Base-by-base conservation (phyloP, 1,140 invertebrate species). In the Drosophila asahinai region DNA sequence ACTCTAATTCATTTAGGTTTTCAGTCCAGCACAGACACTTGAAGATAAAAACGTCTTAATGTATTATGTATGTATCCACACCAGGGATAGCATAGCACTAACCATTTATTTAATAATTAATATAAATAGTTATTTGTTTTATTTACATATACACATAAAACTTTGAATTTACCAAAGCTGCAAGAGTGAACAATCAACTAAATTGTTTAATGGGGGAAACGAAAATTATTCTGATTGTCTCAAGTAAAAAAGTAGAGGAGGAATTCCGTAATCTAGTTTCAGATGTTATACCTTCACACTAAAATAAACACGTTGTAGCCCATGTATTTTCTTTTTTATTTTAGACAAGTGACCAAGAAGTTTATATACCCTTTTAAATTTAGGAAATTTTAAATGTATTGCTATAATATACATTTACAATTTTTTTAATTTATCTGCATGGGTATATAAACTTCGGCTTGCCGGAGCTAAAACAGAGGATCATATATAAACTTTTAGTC, bases 161-260 rank as follows among this genome's bases (percentile, higher is more conserved):
- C 0, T 40, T 67, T 76, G 80, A 86, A 73, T 71, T 73, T 63
- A 79, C 63, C 55, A 67, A 14, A 36, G 48, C 17, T 45, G 65
- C 62, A 60, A 73, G 43, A 38, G 43, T 43, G 70, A 63, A 25
- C 70, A 75, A 75, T 74, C 63, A 55, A 47, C 30, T 48, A 40
- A 71, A 71, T 67, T 71, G 30, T 36, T 68, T 67, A 71, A 70
- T 62, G 58, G 64, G 12, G 58, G 27, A 5, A 22, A 54, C 15
- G n/a, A 52, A 51, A 42, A 52, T 72, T 1, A 3, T 19, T 27
- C 40, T 73, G 49, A 75, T 74, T 75, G 72, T 63, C 70, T 75
- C 17, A 49, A 75, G 27, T 49, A 54, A 14, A 33, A 45, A 30
- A 68, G 40, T 12, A 52, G 9, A 38, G 12, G 25, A 11, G 8